A percentile compares a stretch with the other conserved stretches of the same genome.
These are phyloP conservation scores for Fratercula arctica DNA, from an alignment of 2,797 vertebrate genomes.

Conservation along the genomic window DNA sequence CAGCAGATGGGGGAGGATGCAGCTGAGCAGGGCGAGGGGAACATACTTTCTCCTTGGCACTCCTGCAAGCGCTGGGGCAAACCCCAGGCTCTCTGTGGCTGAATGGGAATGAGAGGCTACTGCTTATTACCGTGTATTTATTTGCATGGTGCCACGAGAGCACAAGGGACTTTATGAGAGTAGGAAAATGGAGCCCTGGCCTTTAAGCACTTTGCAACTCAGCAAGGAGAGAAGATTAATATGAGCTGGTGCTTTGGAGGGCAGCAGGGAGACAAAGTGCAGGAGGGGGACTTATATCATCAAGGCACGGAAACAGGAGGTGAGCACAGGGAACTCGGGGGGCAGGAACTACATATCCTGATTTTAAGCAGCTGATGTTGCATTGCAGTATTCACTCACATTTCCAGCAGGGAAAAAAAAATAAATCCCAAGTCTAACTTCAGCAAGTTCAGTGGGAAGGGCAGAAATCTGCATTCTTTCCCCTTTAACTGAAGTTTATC, in stretches of 20 bases:
- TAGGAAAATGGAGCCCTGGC: background rate
- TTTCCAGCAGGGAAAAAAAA: background rate
- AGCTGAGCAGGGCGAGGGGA: background rate
- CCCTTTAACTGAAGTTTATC: background rate
- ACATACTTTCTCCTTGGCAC: background rate
- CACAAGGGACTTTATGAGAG: background rate
- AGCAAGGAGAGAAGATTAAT: constrained; percentile 46
- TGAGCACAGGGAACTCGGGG: background rate
- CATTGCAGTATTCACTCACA: background rate
- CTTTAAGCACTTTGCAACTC: constrained; percentile 16
- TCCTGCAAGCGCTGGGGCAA: background rate
- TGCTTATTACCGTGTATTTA: background rate
- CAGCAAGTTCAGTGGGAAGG: background rate
- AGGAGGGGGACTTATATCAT: background rate
- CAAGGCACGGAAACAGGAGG: background rate
- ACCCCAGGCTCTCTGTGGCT: background rate
- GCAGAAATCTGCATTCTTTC: background rate
- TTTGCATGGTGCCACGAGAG: background rate
- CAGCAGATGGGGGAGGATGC: background rate
- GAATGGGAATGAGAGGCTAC: background rate
- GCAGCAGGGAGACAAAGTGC: constrained; percentile 19
- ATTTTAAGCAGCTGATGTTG: background rate
- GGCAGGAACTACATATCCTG: background rate
- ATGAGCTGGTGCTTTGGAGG: constrained; percentile 18
- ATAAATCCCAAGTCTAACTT: background rate